Base-by-base conservation (phyloP, 1,140 invertebrate species). In the Habropoda laboriosa region DNA sequence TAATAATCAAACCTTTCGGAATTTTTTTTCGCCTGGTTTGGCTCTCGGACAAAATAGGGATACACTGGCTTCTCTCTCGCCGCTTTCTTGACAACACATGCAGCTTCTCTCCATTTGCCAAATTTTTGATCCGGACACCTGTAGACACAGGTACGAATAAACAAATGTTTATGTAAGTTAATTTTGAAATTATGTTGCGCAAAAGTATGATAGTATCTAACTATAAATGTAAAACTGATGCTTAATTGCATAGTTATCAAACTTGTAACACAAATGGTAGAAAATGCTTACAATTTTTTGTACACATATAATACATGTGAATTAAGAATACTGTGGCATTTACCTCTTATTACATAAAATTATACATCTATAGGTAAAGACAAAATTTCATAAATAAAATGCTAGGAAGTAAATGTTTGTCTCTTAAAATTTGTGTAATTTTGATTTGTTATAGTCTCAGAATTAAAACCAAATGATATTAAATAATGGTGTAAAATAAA, bases 21-120 rank as follows among this genome's bases (percentile, higher is more conserved):
- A 96, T 93, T 97, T 97, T 27, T 96, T 95, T 86, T 97, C 96
- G 80, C 97, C 97, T 78, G 95, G 95, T 91, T 97, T 97, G 8
- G 97, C 96, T 91, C 98, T 97, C 7, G 97, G 97, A 92, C 98
- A 98, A 90, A 96, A 97, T 10, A 99, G 92, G 3, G 97, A 96
- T 10, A 98, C 97, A 47, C 95, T 96, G 3, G 98, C 97, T 93
- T 98, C 97, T 81, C 97, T 94, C 92, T 98, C 97, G 3, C 98
- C 97, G 85, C 97, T 97, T 92, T 98, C 97, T 92, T 98, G 97
- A 92, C 97, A 98, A 90, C 97, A 98, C 95, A 98, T 98, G 87
- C 97, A 98, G 13, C 97, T 98, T 55, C 98, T 94, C 91, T 98
- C 98, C 95, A 98, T 98, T 94, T 98, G 97, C 98, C 98, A 98